Evolutionary conservation across 2,113 vertebrate species (phyloP).

Genomic region (Gymnogyps californianus): DNA sequence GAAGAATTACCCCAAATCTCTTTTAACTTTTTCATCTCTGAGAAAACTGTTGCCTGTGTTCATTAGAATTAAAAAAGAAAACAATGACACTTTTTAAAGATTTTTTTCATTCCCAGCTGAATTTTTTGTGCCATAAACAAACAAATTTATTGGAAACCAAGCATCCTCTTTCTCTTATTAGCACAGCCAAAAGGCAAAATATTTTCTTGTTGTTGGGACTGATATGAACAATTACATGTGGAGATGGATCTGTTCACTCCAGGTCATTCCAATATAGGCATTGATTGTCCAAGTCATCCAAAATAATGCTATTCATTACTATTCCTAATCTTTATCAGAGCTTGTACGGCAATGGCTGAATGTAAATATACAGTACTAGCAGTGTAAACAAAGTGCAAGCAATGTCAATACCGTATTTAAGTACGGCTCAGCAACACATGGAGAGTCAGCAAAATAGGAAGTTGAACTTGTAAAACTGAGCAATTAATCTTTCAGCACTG

Average conservation of each 20-base stretch:
- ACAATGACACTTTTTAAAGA: rapidly evolving
- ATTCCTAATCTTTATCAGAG: neutral
- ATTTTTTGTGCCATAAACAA: neutral
- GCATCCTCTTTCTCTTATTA: neutral
- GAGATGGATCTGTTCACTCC: neutral
- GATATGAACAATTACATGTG: neutral
- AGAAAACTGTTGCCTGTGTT: neutral
- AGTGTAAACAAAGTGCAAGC: neutral
- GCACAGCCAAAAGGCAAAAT: neutral
- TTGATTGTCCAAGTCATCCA: neutral
- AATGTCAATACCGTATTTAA: neutral
- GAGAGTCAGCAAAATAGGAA: neutral
- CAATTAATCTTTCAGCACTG: slow-evolving; percentile 2
- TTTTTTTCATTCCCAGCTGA: neutral
- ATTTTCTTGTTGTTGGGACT: neutral
- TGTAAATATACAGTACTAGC: neutral
- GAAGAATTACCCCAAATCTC: neutral
- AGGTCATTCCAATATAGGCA: neutral
- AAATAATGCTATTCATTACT: neutral
- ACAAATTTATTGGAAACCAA: neutral
- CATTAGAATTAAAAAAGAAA: neutral
- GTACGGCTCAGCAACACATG: neutral
- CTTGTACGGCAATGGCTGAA: neutral
- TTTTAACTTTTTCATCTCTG: neutral
- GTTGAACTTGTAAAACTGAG: neutral